Evolutionary conservation across 2,797 vertebrate species (phyloP), one percentile per base, ranked within the genome.

Genomic region (Meriones psammophilus): DNA sequence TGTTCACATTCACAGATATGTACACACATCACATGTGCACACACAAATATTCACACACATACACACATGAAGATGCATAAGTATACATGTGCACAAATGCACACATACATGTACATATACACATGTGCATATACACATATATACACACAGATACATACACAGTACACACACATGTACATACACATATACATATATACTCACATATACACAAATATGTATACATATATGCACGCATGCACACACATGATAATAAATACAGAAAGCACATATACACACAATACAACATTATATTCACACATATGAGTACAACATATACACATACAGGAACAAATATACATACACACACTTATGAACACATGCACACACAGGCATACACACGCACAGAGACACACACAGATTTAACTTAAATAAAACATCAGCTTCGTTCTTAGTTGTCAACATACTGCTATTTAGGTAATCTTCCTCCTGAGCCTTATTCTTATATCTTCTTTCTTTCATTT

Each of bases 401-500:
- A 79, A 93, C 68, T 26, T 56, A 56, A 91, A n/a, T 74, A 89
- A 90, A 91, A 93, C 50, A 60, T 30, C 33, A 26, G 79, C 8
- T 33, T 84, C 33, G 73, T 39, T 30, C 96, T 91, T 58, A 88
- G 50, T 0, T n/a, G 58, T 88, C 86, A 83, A 14, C 15, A 13
- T 50, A 84, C 94, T n/a, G 24, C 42, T 92, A 33, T 39, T 24
- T 73, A 96, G 87, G 84, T 94, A 96, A 42, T 33, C 14, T 42
- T 8, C 46, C 89, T 88, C 17, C 6, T 78, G 26, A 36, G 69
- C 46, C n/a, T 26, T 62, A 33, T 18, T 83, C 86, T 85, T 69
- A 93, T 91, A 74, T 94, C n/a, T 74, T 13, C 20, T 86, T 96
- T 77, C 71, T 93, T 68, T 88, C n/a, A 73, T 30, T 76, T 76